Evolutionary conservation across 2,797 vertebrate species (phyloP), one percentile per base, ranked within the genome.

Genomic region (Rhinogobio ventralis): DNA sequence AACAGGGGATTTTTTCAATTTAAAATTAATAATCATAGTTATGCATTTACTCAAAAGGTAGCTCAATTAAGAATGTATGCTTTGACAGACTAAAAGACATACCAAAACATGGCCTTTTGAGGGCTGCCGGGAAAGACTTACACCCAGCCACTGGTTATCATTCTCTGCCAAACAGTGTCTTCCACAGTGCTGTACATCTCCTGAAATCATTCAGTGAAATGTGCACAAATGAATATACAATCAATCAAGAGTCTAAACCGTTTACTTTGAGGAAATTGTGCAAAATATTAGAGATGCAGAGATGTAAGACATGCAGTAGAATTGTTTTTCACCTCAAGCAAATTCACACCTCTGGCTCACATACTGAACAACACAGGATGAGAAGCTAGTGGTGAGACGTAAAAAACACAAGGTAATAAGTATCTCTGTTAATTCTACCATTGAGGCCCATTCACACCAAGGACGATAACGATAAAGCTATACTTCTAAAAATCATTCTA

Each of bases 91-190:
- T 84, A 42, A 86, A 60, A 85, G 30, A 86, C 89, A 15, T 96
- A 99, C 98, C 95, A 99, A 82, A 0, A 99, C 67, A 25, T 95
- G 94, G 88, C 97, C 97, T 30, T 95, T 92, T 90, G 92, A 93
- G 3, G 96, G 93, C 36, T 98, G 97, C 89, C 97, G 96, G 3
- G 97, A 96, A 88, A 99, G 94, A 84, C 97, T 98, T 87, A 99
- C 98, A 0, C 98, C 98, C 84, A 99, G 90, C 98, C 98, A 99
- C 88, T 99, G 97, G 90, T 98, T 94, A 85, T 99, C 96, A 86
- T 93, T 95, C 83, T 99, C 98, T 81, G 95, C 92, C 89, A 92
- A 75, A 91, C 98, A 99, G 0, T 96, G 97, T 92, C 90, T 97
- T 85, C 98, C 97, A 94, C 98, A 99, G 0, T 0, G 17, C 39